Evolutionary conservation across 2,888 invertebrate species (phyloP).

Genomic region (Cybosia mesomella): DNA sequence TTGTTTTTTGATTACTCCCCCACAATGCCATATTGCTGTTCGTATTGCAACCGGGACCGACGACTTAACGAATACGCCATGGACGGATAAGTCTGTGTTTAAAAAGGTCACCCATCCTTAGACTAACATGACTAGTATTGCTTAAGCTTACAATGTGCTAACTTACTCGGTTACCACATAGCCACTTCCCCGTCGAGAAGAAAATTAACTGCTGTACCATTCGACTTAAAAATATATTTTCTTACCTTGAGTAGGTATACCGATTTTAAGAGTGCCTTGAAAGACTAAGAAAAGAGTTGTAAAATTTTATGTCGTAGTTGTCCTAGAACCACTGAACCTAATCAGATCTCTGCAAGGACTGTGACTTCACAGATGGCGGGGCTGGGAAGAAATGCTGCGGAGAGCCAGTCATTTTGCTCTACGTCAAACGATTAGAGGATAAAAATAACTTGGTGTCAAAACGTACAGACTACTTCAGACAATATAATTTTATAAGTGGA

Average conservation of each 20-base stretch:
- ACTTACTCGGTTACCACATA: neutral
- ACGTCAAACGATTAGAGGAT: neutral
- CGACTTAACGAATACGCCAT: too few relatives aligned
- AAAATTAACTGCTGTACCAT: neutral
- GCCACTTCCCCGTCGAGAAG: neutral
- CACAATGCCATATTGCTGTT: too few relatives aligned
- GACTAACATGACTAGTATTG: neutral
- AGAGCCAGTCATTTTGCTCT: neutral
- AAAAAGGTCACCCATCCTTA: neutral
- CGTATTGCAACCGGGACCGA: too few relatives aligned
- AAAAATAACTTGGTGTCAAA: neutral
- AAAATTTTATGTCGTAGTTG: neutral
- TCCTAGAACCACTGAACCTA: neutral
- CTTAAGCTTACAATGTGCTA: too few relatives aligned
- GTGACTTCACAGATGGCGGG: neutral
- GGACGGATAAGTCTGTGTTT: too few relatives aligned
- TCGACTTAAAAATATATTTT: neutral
- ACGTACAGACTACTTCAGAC: neutral
- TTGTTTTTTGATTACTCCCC: too few relatives aligned
- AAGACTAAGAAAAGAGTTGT: neutral
- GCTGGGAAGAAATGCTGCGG: neutral
- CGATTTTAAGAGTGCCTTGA: neutral
- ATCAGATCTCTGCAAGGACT: neutral
- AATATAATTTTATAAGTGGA: neutral
- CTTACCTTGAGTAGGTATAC: neutral